Conservation (phyloP, 2,113 vertebrate genomes). For the Cercopithecus mona region DNA sequence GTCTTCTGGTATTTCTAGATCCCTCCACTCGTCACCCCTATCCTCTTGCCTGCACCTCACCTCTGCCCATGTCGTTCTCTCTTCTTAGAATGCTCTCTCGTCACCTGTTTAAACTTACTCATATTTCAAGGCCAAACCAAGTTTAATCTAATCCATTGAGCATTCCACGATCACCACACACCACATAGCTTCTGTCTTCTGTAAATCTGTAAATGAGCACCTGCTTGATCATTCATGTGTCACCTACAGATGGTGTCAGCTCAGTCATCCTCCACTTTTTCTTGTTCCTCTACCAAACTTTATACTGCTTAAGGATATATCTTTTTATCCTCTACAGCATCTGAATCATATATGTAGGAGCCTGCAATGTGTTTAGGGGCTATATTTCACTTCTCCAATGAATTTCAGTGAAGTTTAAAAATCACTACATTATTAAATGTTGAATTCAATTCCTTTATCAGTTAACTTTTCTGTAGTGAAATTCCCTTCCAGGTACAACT, state of each 20-base stretch:
- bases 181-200: not conserved
- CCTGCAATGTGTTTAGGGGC: not conserved
- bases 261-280: not conserved
- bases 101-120: not conserved
- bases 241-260: not conserved
- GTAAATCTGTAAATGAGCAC: not conserved
- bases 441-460: not conserved
- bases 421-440: not conserved
- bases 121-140: slow-evolving; percentile 1
- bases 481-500: not conserved
- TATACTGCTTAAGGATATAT: not conserved
- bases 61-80: not conserved
- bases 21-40: not conserved
- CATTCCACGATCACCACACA: not conserved
- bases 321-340: not conserved
- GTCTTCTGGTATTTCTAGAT: not conserved
- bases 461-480: not conserved
- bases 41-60: not conserved
- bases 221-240: not conserved
- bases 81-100: not conserved
- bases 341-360: not conserved
- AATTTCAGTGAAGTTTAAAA: not conserved
- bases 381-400: not conserved
- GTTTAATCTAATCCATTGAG: not conserved
- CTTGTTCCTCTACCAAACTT: not conserved